Evolutionary conservation across 2,797 vertebrate genomes (phyloP), one percentile per base, ranked within the genome.

Genomic region (Masticophis lateralis): DNA sequence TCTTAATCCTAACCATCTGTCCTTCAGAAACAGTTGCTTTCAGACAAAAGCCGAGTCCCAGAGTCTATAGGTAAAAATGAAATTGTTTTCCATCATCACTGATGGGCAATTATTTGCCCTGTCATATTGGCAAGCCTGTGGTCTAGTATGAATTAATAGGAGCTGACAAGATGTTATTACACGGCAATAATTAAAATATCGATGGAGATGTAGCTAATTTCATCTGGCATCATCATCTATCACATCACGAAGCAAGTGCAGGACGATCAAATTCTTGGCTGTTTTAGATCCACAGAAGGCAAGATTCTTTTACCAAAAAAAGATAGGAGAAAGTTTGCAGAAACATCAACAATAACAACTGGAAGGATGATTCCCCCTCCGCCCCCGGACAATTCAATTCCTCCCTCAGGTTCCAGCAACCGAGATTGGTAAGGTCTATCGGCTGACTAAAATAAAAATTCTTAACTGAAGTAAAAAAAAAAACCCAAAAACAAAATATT

Each of bases 381-480:
- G 2, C 60, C 27, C 32, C 14, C 0, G 1, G 37, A 32, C n/a
- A 79, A 79, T 22, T 83, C 20, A 43, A 79, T 22, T 79, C 4
- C 9, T 79, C 3, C 18, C 18, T 37, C 37, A 22, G 32, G 18
- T 79, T 79, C 37, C 74, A 79, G 18, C 93, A 94, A 66, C 10
- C 89, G 86, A 91, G 60, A 91, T 28, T 89, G n/a, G 83, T 47
- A 83, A 1, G 5, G 60, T 12, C 43, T 93, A 94, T 90, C 43
- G 92, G 51, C 91, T 95, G 32, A 86, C 95, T 59, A 25, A 86
- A 90, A 95, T 63, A 91, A 91, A 94, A 37, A 89, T 89, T 89
- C 61, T 90, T 22, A 9, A 0, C 83, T 87, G 56, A 88, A 91
- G 94, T 32, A 61, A 4, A 51, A 43, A 25, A n/a, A n/a, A 6